Percentiles rank a stretch among this genome's conserved stretches.
Evolutionary conservation across 2,888 invertebrate species (phyloP).

Genomic region (Eumerus sabulonum): DNA sequence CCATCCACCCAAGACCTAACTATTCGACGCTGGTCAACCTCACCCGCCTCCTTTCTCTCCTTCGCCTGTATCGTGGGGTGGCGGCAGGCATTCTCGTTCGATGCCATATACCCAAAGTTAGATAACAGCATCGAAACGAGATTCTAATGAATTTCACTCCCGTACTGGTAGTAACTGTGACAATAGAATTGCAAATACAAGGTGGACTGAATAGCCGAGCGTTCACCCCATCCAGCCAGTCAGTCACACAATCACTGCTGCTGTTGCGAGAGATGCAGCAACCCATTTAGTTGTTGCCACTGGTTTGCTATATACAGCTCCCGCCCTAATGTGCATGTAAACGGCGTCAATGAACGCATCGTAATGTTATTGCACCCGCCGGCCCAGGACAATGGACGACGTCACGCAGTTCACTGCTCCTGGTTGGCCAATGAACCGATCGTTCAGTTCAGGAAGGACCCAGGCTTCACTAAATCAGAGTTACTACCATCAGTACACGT

Average conservation of each 20-base stretch:
- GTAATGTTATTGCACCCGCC: conserved; percentile 16
- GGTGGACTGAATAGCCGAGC: conserved; percentile 63
- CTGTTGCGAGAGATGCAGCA: conserved; percentile 39
- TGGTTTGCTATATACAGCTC: conserved; percentile 11
- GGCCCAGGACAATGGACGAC: conserved; percentile 55
- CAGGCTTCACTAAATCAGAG: conserved; percentile 29
- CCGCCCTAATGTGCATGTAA: not conserved
- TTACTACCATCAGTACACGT: not conserved
- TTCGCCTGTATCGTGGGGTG: too few relatives aligned
- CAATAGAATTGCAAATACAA: conserved; percentile 68
- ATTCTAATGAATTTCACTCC: conserved; percentile 60
- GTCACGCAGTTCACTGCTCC: too few relatives aligned
- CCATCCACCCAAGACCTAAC: conserved; percentile 17
- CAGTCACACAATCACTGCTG: not conserved
- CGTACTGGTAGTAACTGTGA: conserved; percentile 58
- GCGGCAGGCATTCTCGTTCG: too few relatives aligned
- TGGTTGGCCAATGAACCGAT: too few relatives aligned
- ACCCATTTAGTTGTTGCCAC: conserved; percentile 32
- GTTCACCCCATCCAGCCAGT: conserved; percentile 49
- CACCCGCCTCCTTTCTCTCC: not conserved
- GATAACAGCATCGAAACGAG: conserved; percentile 41
- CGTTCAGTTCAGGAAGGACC: conserved; percentile 58
- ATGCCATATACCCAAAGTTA: conserved; percentile 24
- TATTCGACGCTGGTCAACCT: conserved; percentile 9
- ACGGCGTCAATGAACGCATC: conserved; percentile 41